Evolutionary conservation across 2,113 vertebrate genomes (phyloP).

Genomic region (Neodon shergylaensis): DNA sequence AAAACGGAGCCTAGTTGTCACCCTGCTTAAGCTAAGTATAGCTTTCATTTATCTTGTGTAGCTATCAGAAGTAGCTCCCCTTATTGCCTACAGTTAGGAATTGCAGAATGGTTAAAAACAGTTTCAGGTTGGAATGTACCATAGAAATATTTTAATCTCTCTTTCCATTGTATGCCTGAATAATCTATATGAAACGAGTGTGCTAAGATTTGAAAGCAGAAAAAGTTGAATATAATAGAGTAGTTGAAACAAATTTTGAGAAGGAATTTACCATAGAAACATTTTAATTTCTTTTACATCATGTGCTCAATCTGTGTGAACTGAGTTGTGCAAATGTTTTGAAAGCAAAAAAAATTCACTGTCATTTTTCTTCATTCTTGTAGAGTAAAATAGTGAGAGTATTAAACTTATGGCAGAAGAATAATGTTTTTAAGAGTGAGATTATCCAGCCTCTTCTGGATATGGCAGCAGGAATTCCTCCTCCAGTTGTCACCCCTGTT

Average conservation of each 20-base stretch:
- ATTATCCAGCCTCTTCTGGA: slow-evolving; percentile 98
- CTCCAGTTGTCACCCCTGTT: slow-evolving; percentile 94
- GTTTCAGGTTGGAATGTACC: background rate
- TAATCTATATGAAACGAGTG: background rate
- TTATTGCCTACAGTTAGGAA: background rate
- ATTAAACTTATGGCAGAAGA: slow-evolving; percentile 99
- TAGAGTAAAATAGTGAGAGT: slow-evolving; percentile 99
- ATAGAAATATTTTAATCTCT: background rate
- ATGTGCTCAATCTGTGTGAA: background rate
- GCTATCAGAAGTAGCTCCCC: background rate
- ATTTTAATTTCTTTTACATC: background rate
- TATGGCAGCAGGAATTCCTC: slow-evolving; percentile 97
- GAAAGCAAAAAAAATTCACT: slow-evolving; percentile 41
- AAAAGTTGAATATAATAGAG: background rate
- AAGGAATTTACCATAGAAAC: background rate
- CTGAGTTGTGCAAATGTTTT: slow-evolving; percentile 14
- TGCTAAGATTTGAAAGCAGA: slow-evolving; percentile 41
- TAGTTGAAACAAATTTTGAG: background rate
- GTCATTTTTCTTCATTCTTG: slow-evolving; percentile 63
- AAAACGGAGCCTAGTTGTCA: background rate
- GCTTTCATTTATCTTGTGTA: background rate
- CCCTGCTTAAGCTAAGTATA: background rate
- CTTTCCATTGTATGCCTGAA: background rate
- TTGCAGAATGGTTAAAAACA: background rate
- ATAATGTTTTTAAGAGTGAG: slow-evolving; percentile 98